phyloP scores from a whole-genome alignment of 2,113 vertebrate genomes.

The Phoxinus phoxinus region DNA sequence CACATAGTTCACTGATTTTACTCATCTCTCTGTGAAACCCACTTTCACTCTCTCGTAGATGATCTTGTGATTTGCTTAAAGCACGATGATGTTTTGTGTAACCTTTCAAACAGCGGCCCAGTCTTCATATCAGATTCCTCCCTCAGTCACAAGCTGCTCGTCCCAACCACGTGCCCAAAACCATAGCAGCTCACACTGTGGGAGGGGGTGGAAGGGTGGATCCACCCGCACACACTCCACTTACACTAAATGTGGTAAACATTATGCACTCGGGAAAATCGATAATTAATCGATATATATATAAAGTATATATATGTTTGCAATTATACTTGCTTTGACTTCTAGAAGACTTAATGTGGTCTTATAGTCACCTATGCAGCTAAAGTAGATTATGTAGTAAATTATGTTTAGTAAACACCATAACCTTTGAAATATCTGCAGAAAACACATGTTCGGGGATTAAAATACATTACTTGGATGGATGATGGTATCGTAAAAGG shows the following conservation, averaged over 20 bases:
- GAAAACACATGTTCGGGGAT: background rate
- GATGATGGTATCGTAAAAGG: background rate
- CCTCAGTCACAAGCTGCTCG: slow-evolving; percentile 76
- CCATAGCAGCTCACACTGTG: slow-evolving; percentile 37
- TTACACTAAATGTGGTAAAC: background rate
- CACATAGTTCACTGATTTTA: background rate
- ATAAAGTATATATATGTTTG: background rate
- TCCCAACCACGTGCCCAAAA: slow-evolving; percentile 70
- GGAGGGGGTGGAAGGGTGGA: slow-evolving; percentile 1
- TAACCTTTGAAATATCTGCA: background rate
- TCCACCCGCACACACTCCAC: background rate
- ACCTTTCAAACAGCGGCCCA: slow-evolving; percentile 74
- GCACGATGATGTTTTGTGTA: slow-evolving; percentile 71
- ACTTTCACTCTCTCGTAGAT: slow-evolving; percentile 39
- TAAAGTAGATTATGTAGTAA: background rate
- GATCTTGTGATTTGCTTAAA: slow-evolving; percentile 81
- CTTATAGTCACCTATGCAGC: background rate
- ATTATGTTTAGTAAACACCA: background rate
- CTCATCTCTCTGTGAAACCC: background rate
- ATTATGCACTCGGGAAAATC: background rate
- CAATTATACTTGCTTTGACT: background rate
- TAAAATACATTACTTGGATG: slow-evolving; percentile 1
- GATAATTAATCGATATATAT: background rate
- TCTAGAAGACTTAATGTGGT: background rate
- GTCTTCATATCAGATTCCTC: slow-evolving; percentile 68